Evolutionary conservation across 2,113 vertebrate species (phyloP), one percentile per base, ranked within the genome.

Genomic region (Aleadryas rufinucha): DNA sequence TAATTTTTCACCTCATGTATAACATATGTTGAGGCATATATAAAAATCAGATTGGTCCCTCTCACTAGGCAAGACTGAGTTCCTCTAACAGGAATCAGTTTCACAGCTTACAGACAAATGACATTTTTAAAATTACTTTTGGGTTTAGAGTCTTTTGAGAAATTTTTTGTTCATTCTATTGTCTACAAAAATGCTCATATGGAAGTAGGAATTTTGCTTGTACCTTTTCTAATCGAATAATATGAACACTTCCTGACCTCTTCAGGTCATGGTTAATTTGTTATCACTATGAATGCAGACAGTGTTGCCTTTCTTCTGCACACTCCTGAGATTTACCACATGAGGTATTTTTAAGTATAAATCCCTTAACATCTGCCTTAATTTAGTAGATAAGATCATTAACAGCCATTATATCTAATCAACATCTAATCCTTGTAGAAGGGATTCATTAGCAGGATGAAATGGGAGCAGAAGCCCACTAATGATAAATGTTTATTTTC

Each of bases 311-410:
- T 93, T 89, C 91, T 91, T 86, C 94, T 60, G 41, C 61, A 50
- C 75, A 39, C 94, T 97, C 94, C 96, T 97, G 97, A 98, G 98
- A 97, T 97, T 98, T 97, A 97, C 96, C 96, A 97, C 96, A 97
- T 90, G 93, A 98, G 89, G 72, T 98, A 92, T 97, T 98, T 98
- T 97, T 98, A 97, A 98, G 90, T 97, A 95, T 94, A 98, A 98
- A 91, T 98, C 97, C 98, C 98, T 98, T 97, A 98, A 97, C 98
- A 98, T 98, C 98, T 98, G 98, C 97, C 97, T 98, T 98, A 97
- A 98, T 98, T 98, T 98, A 95, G 97, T 98, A 97, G 95, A 98
- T 97, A 96, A 93, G 87, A 98, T 98, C 98, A 98, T 98, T 98
- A 98, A 96, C 90, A 97, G 97, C 97, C 94, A 98, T 98, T 98